Conservation (phyloP, 37 sponge, comb jelly and placozoan genomes). For the Spongilla lacustris region DNA sequence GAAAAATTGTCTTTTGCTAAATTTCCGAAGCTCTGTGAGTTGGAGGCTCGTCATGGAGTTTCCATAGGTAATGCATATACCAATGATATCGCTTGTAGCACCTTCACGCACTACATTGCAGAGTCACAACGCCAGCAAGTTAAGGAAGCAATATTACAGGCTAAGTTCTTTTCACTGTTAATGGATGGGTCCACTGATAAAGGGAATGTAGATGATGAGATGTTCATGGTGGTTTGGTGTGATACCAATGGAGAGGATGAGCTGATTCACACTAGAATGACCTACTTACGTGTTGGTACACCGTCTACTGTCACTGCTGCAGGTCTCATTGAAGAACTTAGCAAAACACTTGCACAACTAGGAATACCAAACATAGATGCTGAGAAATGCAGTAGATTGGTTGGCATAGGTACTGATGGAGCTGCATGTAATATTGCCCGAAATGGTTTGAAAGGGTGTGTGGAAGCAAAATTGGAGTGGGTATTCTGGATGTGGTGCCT, state of each 20-base stretch:
- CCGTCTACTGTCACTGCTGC: constrained; percentile 36
- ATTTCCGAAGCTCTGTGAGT: constrained; percentile 38
- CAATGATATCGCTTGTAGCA: constrained; percentile 50
- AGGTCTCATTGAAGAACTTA: constrained; percentile 37
- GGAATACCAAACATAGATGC: constrained; percentile 38
- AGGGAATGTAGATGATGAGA: constrained; percentile 61
- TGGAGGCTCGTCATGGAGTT: constrained; percentile 72
- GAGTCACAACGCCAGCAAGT: constrained; percentile 28
- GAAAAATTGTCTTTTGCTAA: constrained; percentile 60
- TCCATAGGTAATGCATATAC: constrained; percentile 46
- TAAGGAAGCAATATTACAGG: constrained; percentile 9
- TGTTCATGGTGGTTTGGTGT: constrained; percentile 57
- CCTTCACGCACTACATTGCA: constrained; percentile 58
- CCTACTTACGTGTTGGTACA: constrained; percentile 23
- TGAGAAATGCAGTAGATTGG: constrained; percentile 45
- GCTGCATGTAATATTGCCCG: constrained; percentile 42
- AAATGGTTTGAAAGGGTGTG: constrained; percentile 64
- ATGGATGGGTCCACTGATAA: constrained; percentile 60
- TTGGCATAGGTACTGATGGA: constrained; percentile 73
- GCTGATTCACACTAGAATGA: constrained; percentile 50
- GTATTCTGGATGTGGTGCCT: constrained; percentile 86
- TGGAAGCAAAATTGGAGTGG: constrained; percentile 61
- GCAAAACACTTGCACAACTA: constrained; percentile 24
- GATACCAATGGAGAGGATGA: constrained; percentile 50
- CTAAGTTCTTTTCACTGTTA: constrained; percentile 59